Percentiles rank a stretch among this genome's conserved stretches.
phyloP scores from a whole-genome alignment of 2,113 vertebrate genomes.

The pig (Sus scrofa) region T2T-Sscrofa CM000819.6:141937001-141937500 shows the following conservation, averaged over 20 bases:
- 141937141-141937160: constrained; percentile 85
- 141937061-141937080: constrained; percentile 2
- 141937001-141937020: constrained; percentile 44
- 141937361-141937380: background rate
- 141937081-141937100: constrained; percentile 53
- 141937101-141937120: constrained; percentile 63
- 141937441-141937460: constrained; percentile 45
- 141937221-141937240: constrained; percentile 65
- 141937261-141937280: constrained; percentile 37
- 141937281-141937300: constrained; percentile 66
- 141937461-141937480: background rate
- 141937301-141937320: constrained; percentile 75
- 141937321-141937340: constrained; percentile 57
- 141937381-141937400: constrained; percentile 54
- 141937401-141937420: constrained; percentile 55
- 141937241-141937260: constrained; percentile 62
- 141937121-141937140: constrained; percentile 85
- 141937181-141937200: constrained; percentile 54
- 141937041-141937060: constrained; percentile 12
- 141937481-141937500: background rate
- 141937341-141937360: constrained; percentile 63
- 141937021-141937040: constrained; percentile 37
- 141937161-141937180: constrained; percentile 57
- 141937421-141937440: background rate
- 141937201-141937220: constrained; percentile 56